Percentiles rank a stretch among this genome's conserved stretches.
These are phyloP conservation scores for Rhynchomys soricoides DNA, from an alignment of 2,113 vertebrate genomes.

Conservation along the genomic window DNA sequence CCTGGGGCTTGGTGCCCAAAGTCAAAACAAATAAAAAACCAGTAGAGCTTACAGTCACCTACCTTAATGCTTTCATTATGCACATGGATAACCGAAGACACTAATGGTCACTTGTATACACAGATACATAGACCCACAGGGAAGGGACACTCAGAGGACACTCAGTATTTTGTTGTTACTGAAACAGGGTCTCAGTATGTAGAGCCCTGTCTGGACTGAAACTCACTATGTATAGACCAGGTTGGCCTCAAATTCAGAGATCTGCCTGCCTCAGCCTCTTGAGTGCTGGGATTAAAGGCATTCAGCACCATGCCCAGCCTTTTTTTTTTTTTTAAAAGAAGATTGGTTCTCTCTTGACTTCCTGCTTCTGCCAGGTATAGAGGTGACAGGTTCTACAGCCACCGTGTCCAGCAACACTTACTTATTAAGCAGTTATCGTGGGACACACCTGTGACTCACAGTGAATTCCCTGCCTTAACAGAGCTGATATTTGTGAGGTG, in stretches of 20 bases:
- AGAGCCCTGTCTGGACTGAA: not conserved
- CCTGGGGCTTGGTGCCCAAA: not conserved
- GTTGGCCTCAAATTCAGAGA: not conserved
- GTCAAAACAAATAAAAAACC: not conserved
- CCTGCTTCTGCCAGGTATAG: not conserved
- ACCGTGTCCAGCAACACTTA: not conserved
- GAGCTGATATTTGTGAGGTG: not conserved
- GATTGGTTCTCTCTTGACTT: not conserved
- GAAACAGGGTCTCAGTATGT: not conserved
- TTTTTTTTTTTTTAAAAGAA: not conserved
- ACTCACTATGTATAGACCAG: not conserved
- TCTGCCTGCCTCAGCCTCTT: not conserved
- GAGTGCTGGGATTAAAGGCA: not conserved
- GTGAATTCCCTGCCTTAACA: not conserved
- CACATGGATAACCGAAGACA: not conserved
- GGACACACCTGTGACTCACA: not conserved
- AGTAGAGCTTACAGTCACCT: not conserved
- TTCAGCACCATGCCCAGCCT: not conserved
- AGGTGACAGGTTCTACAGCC: not conserved
- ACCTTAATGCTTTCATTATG: not conserved
- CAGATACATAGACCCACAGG: not conserved
- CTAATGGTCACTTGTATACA: not conserved
- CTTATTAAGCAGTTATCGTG: not conserved
- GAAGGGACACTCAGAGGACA: no score
- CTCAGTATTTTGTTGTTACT: not conserved